Evolutionary conservation across 2,888 invertebrate species (phyloP), one percentile per base, ranked within the genome.

Genomic region (Ochropleura plecta): DNA sequence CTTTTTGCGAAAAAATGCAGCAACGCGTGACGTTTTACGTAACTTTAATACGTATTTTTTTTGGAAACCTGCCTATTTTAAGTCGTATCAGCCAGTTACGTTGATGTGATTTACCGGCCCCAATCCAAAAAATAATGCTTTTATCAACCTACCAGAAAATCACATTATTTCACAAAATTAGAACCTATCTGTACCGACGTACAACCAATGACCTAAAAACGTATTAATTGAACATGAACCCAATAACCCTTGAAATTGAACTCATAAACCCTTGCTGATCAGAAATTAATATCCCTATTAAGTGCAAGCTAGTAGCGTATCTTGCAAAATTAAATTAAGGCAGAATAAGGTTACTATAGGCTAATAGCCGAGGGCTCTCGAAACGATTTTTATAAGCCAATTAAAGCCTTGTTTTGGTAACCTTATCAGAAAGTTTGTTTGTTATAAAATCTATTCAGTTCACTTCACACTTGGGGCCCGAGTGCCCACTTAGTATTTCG

Each of bases 251-350:
- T 63, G 46, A 51, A 42, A 82, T 55, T 82, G 60, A 42, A 40
- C 53, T n/a, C 55, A 20, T 66, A 30, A 79, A 68, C 30, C 57
- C 30, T n/a, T 16, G 42, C 44, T 69, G 69, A 81, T 84, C 69
- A 73, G 48, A 84, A 73, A 72, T 64, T 83, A 69, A 79, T 73
- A 69, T 48, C 57, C 62, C 53, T 71, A 81, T 84, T 59, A 82
- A 65, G 42, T 55, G 65, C 64, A 82, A 82, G 53, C 42, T 59
- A 53, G 18, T 14, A 59, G 44, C n/a, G 57, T 71, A 71, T 75
- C 64, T 69, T 55, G 20, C 70, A 55, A 63, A 81, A 81, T 81
- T 68, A 51, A 69, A 69, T 80, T 53, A 69, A 44, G 59, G 20
- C 57, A 0, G 48, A 81, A 70, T 84, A 70, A 44, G 60, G 60